These are phyloP conservation scores for Bubo bubo DNA, from an alignment of 2,113 vertebrate species.

Conservation along the genomic window DNA sequence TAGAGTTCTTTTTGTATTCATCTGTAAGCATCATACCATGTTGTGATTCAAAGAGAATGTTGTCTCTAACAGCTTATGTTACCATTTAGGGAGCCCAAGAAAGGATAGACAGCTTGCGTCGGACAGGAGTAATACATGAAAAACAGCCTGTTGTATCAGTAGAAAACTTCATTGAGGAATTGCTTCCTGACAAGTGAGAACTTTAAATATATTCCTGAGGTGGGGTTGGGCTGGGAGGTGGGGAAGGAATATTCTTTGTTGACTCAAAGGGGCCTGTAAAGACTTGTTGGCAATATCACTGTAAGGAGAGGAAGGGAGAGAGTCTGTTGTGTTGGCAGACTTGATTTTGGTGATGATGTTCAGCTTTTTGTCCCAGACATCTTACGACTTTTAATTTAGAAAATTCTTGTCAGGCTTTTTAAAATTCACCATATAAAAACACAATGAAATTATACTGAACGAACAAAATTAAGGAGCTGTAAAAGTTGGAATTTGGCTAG, in stretches of 20 bases:
- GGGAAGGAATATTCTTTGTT: neutral
- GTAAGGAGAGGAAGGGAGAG: neutral
- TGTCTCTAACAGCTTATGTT: conserved; percentile 16
- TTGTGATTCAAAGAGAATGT: neutral
- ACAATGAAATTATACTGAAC: neutral
- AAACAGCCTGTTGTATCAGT: conserved; percentile 93
- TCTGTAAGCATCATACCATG: neutral
- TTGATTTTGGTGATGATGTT: neutral
- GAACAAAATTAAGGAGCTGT: neutral
- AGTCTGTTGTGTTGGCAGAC: neutral
- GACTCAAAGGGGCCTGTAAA: neutral
- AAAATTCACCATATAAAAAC: neutral
- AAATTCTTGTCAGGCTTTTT: neutral
- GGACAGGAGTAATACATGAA: conserved; percentile 88
- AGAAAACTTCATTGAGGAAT: conserved; percentile 95
- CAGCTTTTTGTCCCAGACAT: neutral
- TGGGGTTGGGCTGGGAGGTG: too few relatives aligned
- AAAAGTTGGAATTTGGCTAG: neutral
- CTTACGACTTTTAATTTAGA: neutral
- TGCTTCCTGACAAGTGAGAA: conserved; percentile 94
- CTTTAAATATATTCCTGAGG: neutral
- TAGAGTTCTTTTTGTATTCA: neutral
- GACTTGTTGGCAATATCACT: neutral
- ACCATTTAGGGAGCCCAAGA: conserved; percentile 90
- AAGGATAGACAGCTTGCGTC: conserved; percentile 89